Base-by-base conservation (phyloP, 2,888 invertebrate genomes). In the Ophion costatus region DNA sequence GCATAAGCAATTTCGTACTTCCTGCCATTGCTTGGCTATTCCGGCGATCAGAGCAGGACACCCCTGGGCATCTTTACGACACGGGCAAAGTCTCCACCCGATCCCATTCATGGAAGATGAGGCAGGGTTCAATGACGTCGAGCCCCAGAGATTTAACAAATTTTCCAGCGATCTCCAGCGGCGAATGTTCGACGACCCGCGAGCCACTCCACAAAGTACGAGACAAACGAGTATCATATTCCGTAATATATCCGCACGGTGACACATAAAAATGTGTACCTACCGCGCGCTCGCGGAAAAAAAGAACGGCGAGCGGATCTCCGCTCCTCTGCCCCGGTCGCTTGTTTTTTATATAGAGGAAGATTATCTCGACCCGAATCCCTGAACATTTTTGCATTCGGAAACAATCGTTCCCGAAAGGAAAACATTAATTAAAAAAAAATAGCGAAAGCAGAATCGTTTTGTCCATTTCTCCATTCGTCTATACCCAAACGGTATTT, bases 1-100 rank as follows among this genome's bases (percentile, higher is more conserved):
- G 88, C 89, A 90, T 87, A 90, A 90, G 89, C 89, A 90, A 90
- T 89, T 91, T 90, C 87, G 82, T 91, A 89, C 87, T 89, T 87
- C 84, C 83, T 78, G 85, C 85, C 78, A 85, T 24, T 71, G 75
- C 86, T 33, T 66, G 75, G 61, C 42, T 70, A 42, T 81, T 67
- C 24, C 77, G 74, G 70, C 61, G 51, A 45, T 71, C 29, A 22
- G 79, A 22, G 70, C 66, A 69, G 61, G 63, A 79, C 85, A 76
- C 82, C 77, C 57, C 82, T 67, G 74, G 71, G 82, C 85, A 87
- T 88, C 85, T 90, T 90, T 90, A 90, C 86, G 88, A 87, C 83
- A 81, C 56, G 45, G 66, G 33, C 56, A 33, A 61, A 45, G 22
- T 69, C 67, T 57, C 59, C 29, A 4, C 38, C 66, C n/a, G 45